phyloP scores from a whole-genome alignment of 2,113 vertebrate species.

The Larimichthys crocea region DNA sequence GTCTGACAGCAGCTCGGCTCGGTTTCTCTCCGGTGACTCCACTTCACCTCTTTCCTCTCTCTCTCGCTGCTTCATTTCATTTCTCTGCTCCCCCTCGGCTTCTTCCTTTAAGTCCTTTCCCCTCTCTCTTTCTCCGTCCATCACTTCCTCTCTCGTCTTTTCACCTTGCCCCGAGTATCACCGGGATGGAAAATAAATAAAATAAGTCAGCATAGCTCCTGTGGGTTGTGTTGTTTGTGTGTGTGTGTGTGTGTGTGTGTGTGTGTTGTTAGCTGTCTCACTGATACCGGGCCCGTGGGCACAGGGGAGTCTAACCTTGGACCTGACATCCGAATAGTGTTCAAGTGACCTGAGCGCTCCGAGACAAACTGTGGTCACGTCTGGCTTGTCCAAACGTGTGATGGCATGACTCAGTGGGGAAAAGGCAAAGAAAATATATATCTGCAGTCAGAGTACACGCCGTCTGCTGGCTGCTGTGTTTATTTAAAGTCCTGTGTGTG shows the following conservation, averaged over 20 bases:
- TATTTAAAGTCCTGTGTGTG: neutral
- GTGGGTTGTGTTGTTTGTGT: conserved; percentile 41
- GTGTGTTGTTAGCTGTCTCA: conserved; percentile 24
- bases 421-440: neutral
- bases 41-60: neutral
- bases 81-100: neutral
- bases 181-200: conserved; percentile 62
- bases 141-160: conserved; percentile 29
- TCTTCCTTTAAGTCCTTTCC: neutral
- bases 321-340: conserved; percentile 50
- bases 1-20: conserved; percentile 23
- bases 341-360: conserved; percentile 47
- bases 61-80: neutral
- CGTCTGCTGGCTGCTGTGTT: neutral
- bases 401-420: conserved; percentile 2
- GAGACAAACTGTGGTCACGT: conserved; percentile 41
- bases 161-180: conserved; percentile 44
- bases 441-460: neutral
- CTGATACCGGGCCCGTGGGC: conserved; percentile 49
- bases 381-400: conserved; percentile 30
- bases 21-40: conserved; percentile 11
- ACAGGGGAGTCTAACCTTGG: conserved; percentile 32
- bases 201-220: conserved; percentile 20
- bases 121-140: neutral
- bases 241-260: conserved; percentile 28